Percentiles rank a stretch among this genome's conserved stretches.
phyloP scores from a whole-genome alignment of 2,888 invertebrate species.

The Athalia rosae region DNA sequence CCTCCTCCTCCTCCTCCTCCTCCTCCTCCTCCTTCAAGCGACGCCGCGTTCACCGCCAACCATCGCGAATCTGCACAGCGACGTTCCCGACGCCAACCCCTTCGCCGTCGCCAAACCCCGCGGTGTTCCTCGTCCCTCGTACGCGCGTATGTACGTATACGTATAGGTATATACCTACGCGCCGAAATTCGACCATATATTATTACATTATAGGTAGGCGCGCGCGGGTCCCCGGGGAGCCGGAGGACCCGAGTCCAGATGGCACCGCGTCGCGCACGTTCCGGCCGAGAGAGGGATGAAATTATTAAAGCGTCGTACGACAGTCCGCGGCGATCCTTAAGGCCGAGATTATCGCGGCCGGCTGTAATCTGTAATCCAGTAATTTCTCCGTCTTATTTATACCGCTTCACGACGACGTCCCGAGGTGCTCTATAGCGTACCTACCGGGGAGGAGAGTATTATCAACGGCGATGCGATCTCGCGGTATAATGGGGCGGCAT shows the following conservation, averaged over 20 bases:
- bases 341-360: too few species aligned
- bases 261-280: too few species aligned
- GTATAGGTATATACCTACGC: neutral
- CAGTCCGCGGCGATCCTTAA: too few species aligned
- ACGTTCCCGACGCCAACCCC: constrained; percentile 22
- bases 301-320: too few species aligned
- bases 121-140: neutral
- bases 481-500: neutral
- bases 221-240: too few species aligned
- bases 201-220: neutral
- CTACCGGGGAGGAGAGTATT: constrained; percentile 2
- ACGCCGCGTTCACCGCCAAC: neutral
- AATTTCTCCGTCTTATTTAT: too few species aligned
- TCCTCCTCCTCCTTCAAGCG: constrained; percentile 1
- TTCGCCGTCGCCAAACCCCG: neutral
- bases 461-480: constrained; percentile 18
- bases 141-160: neutral
- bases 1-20: too few species aligned
- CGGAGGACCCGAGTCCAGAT: too few species aligned
- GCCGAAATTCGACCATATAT: constrained; percentile 17
- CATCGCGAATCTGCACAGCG: neutral
- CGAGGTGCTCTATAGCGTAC: too few species aligned
- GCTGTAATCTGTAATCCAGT: too few species aligned
- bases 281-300: too few species aligned
- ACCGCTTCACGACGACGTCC: too few species aligned